Base-by-base conservation (phyloP, 2,113 vertebrate genomes). In the Triplophysa tibetana region DNA sequence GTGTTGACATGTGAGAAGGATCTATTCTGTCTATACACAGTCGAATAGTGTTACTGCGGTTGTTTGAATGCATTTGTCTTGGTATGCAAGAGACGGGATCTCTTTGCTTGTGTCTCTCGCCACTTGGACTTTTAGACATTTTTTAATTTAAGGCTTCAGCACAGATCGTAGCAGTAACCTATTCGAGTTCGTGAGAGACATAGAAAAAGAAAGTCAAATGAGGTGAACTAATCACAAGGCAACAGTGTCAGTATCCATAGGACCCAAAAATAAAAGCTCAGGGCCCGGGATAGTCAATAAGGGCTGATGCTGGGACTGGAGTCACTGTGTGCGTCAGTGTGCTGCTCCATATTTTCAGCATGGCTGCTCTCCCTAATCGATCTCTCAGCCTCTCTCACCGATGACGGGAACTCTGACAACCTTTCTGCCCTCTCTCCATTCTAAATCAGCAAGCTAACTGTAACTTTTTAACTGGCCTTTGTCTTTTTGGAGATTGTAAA, bases 311-410 rank as follows among this genome's bases (percentile, higher is more conserved):
- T 75, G 67, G 58, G 29, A 52, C 48, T 23, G 24, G 62, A 88
- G 87, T 86, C 83, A 82, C 84, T 80, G 45, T 83, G 88, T 91
- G 91, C 90, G 90, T 93, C 91, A 92, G 84, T 82, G 88, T 90
- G 87, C 85, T 88, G 88, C 88, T 90, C 88, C 85, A 88, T 89
- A 87, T 89, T 91, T 92, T 92, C 88, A 89, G 90, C 90, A 91
- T 91, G 91, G 91, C 89, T 91, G 90, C 89, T 91, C 91, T 90
- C 86, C 85, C 90, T 88, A 82, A 87, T 92, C 75, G 89, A 92
- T 93, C 86, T 63, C 70, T 67, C 80, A 69, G 72, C 56, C 78
- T 80, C 60, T 70, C 66, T 79, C 41, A 48, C 77, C 72, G 62
- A 76, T 52, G 74, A 52, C 11, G 11, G 74, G 45, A 65, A 33